These are phyloP conservation scores for Gopherus evgoodei DNA, from an alignment of 2,113 vertebrate species.

Conservation along the genomic window DNA sequence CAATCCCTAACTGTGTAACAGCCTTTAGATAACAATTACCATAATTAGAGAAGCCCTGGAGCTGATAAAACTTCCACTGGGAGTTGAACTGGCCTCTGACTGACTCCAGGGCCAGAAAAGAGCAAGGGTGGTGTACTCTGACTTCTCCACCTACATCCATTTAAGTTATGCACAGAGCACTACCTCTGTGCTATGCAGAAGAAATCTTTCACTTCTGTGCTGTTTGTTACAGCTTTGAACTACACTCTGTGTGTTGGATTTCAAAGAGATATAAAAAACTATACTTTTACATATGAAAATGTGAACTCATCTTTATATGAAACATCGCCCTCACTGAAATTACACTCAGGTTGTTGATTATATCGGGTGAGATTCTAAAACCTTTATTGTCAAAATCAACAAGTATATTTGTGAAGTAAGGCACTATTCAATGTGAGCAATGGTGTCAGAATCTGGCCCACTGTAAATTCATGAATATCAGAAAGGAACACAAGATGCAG, in stretches of 20 bases:
- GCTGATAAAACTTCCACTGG: neutral
- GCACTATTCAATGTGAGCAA: neutral
- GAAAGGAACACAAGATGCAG: neutral
- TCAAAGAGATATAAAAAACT: neutral
- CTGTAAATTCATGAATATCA: neutral
- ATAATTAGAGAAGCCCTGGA: neutral
- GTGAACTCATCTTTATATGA: neutral
- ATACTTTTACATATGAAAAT: neutral
- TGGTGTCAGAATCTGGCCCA: neutral
- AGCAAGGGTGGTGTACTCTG: neutral
- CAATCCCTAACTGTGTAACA: neutral
- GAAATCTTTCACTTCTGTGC: neutral
- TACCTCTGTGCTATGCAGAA: neutral
- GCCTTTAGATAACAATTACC: neutral
- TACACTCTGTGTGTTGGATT: fast-evolving
- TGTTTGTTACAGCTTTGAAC: neutral
- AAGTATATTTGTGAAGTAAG: neutral
- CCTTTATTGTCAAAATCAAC: neutral
- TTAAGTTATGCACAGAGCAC: fast-evolving
- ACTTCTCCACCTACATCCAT: neutral
- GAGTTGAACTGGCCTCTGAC: neutral
- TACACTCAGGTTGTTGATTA: neutral
- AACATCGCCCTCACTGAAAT: neutral
- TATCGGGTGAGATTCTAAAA: neutral
- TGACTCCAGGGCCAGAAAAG: fast-evolving